phyloP scores from a whole-genome alignment of 2,888 invertebrate genomes.

The Nymphalis c-album region DNA sequence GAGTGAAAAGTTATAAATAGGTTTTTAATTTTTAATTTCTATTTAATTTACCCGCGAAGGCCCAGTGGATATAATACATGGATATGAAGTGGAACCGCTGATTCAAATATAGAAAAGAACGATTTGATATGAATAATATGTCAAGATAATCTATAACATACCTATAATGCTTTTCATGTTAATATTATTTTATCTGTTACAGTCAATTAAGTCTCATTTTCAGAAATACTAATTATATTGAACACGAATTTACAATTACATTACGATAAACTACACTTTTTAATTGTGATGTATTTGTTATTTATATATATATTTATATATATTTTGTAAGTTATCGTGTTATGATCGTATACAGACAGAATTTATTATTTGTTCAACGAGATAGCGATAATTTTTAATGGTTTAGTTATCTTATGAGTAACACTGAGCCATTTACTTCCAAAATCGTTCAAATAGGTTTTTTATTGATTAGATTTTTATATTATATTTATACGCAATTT shows the following conservation, averaged over 20 bases:
- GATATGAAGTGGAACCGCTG: no score
- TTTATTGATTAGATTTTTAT: no score
- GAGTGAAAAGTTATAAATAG: no score
- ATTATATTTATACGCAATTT: no score
- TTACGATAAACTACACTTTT: neutral
- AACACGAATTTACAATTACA: no score
- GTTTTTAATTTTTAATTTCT: no score
- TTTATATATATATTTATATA: neutral
- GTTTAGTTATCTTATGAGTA: constrained; percentile 18
- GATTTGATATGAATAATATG: no score
- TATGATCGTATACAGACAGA: no score
- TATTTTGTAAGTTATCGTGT: neutral
- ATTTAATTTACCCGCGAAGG: no score
- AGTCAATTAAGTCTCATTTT: neutral
- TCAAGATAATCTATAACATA: neutral
- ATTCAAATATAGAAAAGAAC: no score
- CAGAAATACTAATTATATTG: neutral
- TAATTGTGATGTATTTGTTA: constrained; percentile 13
- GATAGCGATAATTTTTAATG: constrained; percentile 23
- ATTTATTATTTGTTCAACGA: constrained; percentile 24
- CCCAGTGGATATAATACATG: no score
- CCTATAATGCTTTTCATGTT: neutral
- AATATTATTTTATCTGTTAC: neutral
- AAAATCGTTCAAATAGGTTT: constrained; percentile 12
- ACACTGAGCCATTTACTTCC: constrained; percentile 21